Base-by-base conservation (phyloP, 2,888 invertebrate genomes). In the Callosobruchus maculatus region DNA sequence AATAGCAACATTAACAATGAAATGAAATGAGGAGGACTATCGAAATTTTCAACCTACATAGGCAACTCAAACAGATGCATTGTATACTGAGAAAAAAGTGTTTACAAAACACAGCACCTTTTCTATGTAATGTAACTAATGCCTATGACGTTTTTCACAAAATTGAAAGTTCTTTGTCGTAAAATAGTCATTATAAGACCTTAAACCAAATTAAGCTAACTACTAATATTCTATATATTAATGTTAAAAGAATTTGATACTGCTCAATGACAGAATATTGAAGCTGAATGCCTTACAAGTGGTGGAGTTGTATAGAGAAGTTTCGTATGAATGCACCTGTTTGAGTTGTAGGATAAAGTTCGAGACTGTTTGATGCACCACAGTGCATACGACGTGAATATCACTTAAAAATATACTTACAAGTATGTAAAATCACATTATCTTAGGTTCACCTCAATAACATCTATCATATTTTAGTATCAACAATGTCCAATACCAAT, bases 1-100 rank as follows among this genome's bases (percentile, higher is more conserved):
- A 74, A 68, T 70, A 76, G 77, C 78, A 78, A 77, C 77, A 74
- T 76, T 75, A 77, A 78, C 72, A 69, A 68, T 73, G 67, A 72
- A 20, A 73, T 49, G 7, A 49, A 49, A 13, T 49, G 1, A 49
- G 1, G 49, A 49, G 1, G 49, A 7, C 1, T 49, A 49, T 49
- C 49, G 49, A 49, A 49, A 18, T 49, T 49, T 13, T 49, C 1
- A 13, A 49, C 1, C 4, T 49, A 13, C 49, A 49, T 1, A 49
- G 49, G 49, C 18, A 7, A 49, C 49, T 49, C 49, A 49, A 49
- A 49, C 13, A 49, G 49, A 49, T 18, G 49, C 49, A 49, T n/a
- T n/a, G n/a, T n/a, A n/a, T n/a, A n/a, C n/a, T n/a, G n/a, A n/a
- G n/a, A n/a, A n/a, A n/a, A n/a, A n/a, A n/a, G n/a, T n/a, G n/a